Base-by-base conservation (phyloP, 2,797 vertebrate genomes). In the Pipistrellus pygmaeus region DNA sequence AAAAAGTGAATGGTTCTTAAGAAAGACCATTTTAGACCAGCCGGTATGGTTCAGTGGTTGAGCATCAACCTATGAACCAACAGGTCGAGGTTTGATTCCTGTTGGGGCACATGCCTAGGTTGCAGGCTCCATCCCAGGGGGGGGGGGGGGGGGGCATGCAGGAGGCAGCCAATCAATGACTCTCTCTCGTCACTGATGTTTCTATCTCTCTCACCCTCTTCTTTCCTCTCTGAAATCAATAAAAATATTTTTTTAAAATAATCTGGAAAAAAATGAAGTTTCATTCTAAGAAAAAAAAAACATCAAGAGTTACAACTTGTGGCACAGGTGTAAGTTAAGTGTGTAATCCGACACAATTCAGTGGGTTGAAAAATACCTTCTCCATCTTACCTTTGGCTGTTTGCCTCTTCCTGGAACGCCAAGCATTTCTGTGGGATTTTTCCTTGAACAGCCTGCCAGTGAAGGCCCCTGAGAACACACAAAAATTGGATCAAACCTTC, bases 391-490 rank as follows among this genome's bases (percentile, higher is more conserved):
- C 98, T 99, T 98, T 90, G 98, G 69, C 62, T 97, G 91, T 97
- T 97, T 97, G 90, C 98, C 98, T 97, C 98, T 98, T 94, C 98
- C 96, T 76, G 98, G 98, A 93, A 98, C 8, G 0, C 98, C 98
- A 44, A 98, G 97, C 95, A 98, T 98, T 95, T 99, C 98, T 68
- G 98, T 97, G 1, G 98, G 97, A 60, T 93, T 95, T 95, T 96
- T 98, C 98, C 97, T 97, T 97, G 0, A 98, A 98, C 44, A 99
- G 98, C 64, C 97, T 97, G 30, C 99, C 98, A 96, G 98, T 98
- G 97, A 98, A 95, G 80, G 98, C 98, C n/a, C 98, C 98, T 99
- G 96, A 92, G 94, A 94, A 97, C 41, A 98, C 48, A 93, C 30
- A 94, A 83, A 95, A 8, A 90, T n/a, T 91, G 82, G 73, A 71